Evolutionary conservation across 1,140 invertebrate genomes (phyloP), one percentile per base, ranked within the genome.

Genomic region (Trachymyrmex septentrionalis): DNA sequence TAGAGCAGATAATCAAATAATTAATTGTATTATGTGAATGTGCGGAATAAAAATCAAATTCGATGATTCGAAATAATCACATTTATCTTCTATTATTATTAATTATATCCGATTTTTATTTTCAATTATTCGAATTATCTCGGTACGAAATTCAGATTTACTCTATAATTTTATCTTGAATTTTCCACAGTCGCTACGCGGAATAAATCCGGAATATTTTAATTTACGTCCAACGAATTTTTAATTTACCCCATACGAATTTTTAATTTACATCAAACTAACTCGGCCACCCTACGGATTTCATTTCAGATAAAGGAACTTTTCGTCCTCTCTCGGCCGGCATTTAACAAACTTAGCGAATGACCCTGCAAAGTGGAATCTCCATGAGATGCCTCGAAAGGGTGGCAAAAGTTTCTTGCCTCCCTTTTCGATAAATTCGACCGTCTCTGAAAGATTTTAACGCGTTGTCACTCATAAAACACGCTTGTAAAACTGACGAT

Each of bases 221-320:
- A 48, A 73, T 61, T 61, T 48, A 75, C 27, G 27, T 44, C 24
- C 30, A 34, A 34, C 16, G 10, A 66, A 85, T 78, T 85, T 78
- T 78, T 85, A 78, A 77, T 78, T 73, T 48, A 61, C 64, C 78
- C 9, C n/a, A 24, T 48, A 16, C 53, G 53, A 85, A 85, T 86
- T 80, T 88, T 81, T 88, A 69, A 86, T 88, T 89, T 86, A 73
- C 27, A 64, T 86, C 30, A 69, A 14, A 7, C 14, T 14, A 63
- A 50, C 27, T 86, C 81, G 48, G 67, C 21, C 27, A 1, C 5
- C 48, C 9, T n/a, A 55, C 21, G 76, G 90, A 91, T 91, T 78
- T 89, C 78, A 91, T 91, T 91, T 90, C 73, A 91, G 89, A 91
- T 91, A 91, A 90, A 69, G 77, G 69, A 87, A 86, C 75, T 81